Conservation (phyloP, 2,797 vertebrate genomes). For the Apogon talboti region DNA sequence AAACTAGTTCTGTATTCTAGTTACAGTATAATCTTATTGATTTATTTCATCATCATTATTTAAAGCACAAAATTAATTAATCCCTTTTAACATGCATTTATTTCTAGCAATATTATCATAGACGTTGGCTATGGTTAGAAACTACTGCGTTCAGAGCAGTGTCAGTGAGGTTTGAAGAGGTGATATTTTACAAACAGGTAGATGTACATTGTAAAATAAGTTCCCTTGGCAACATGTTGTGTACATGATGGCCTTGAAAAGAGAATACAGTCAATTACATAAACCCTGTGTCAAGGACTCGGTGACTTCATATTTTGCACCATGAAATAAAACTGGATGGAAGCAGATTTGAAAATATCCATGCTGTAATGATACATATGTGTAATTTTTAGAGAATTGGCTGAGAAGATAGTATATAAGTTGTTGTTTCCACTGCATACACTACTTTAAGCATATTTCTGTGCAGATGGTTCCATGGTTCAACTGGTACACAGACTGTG, state of each 20-base stretch:
- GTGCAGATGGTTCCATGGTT: slow-evolving; percentile 16
- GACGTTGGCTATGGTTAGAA: background rate
- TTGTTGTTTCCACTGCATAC: background rate
- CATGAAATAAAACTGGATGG: slow-evolving; percentile 8
- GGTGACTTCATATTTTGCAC: slow-evolving; percentile 14
- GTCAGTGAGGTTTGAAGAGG: background rate
- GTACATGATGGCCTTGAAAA: slow-evolving; percentile 50
- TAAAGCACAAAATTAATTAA: background rate
- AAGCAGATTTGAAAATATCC: slow-evolving; percentile 11
- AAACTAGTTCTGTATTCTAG: background rate
- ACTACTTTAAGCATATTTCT: slow-evolving; percentile 5
- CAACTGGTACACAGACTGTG: slow-evolving; percentile 35
- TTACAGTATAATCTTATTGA: too few relatives aligned
- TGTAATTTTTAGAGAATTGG: background rate
- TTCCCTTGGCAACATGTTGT: slow-evolving; percentile 63
- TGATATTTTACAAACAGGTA: slow-evolving; percentile 1
- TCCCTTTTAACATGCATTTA: background rate
- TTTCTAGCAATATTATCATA: background rate
- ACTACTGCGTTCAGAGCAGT: background rate
- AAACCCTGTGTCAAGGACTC: slow-evolving; percentile 54
- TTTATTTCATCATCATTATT: background rate
- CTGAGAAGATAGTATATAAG: slow-evolving; percentile 12
- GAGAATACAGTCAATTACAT: slow-evolving; percentile 60
- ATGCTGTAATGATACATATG: slow-evolving; percentile 7
- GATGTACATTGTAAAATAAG: slow-evolving; percentile 49